These are phyloP conservation scores for Ennomos fuscantarius DNA, from an alignment of 2,888 invertebrate genomes.

Conservation along the genomic window DNA sequence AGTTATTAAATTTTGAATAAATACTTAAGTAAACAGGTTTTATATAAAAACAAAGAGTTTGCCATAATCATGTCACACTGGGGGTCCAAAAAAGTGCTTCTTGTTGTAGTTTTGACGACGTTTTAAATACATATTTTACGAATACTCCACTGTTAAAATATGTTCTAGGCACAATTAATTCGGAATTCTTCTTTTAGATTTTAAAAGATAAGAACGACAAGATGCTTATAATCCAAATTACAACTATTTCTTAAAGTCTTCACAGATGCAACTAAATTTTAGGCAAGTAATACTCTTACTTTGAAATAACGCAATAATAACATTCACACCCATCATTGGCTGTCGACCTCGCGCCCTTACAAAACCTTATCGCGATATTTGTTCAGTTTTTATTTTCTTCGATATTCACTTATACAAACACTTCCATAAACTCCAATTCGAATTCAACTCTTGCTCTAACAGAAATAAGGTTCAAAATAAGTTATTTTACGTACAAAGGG, in stretches of 20 bases:
- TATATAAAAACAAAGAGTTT: too few relatives aligned
- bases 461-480: constrained; percentile 45
- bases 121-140: too few relatives aligned
- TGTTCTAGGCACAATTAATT: too few relatives aligned
- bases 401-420: constrained; percentile 71
- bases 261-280: constrained; percentile 45
- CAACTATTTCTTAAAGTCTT: constrained; percentile 24
- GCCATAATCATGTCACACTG: too few relatives aligned
- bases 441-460: constrained; percentile 17
- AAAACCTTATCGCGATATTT: constrained; percentile 81
- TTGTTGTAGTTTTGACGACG: too few relatives aligned
- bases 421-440: constrained; percentile 25
- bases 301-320: constrained; percentile 37
- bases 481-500: constrained; percentile 42
- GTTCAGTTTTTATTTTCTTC: constrained; percentile 82
- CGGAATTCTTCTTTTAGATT: too few relatives aligned
- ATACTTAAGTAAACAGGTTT: too few relatives aligned
- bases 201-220: too few relatives aligned
- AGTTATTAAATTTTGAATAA: too few relatives aligned
- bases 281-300: constrained; percentile 45
- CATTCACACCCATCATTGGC: constrained; percentile 68
- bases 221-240: too few relatives aligned
- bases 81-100: too few relatives aligned
- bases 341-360: constrained; percentile 81
- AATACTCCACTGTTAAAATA: too few relatives aligned